Conservation (phyloP, 2,113 vertebrate species). For the Ploceus nigricollis region DNA sequence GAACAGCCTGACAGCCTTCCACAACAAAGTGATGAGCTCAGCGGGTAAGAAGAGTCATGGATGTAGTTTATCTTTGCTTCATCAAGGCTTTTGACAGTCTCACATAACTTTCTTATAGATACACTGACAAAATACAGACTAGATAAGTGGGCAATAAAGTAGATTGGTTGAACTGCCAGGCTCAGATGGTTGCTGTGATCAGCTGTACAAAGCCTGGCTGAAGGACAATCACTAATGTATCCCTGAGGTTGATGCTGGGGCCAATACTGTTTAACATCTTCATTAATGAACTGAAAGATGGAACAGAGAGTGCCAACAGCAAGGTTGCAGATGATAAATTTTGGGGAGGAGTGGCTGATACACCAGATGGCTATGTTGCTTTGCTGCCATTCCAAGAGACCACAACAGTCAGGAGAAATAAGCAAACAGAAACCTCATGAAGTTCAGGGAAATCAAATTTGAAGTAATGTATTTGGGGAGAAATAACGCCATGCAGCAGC, state of each 20-base stretch:
- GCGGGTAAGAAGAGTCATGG: rapidly evolving
- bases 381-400: background rate
- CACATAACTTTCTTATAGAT: background rate
- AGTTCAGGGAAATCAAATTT: background rate
- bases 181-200: background rate
- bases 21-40: background rate
- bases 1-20: background rate
- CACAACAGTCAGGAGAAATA: background rate
- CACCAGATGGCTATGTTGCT: background rate
- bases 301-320: background rate
- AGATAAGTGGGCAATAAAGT: background rate
- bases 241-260: background rate
- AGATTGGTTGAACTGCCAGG: background rate
- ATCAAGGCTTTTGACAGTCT: background rate
- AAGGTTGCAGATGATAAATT: background rate
- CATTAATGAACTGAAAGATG: background rate
- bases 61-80: background rate
- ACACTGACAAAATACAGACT: background rate
- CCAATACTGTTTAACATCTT: background rate
- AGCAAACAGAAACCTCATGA: background rate
- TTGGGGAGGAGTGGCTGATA: background rate
- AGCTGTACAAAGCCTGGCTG: background rate
- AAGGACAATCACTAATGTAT: background rate
- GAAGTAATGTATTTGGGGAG: background rate
- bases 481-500: background rate